These are phyloP conservation scores for Cyanistes caeruleus DNA, from an alignment of 2,113 vertebrate genomes.

Conservation along the genomic window DNA sequence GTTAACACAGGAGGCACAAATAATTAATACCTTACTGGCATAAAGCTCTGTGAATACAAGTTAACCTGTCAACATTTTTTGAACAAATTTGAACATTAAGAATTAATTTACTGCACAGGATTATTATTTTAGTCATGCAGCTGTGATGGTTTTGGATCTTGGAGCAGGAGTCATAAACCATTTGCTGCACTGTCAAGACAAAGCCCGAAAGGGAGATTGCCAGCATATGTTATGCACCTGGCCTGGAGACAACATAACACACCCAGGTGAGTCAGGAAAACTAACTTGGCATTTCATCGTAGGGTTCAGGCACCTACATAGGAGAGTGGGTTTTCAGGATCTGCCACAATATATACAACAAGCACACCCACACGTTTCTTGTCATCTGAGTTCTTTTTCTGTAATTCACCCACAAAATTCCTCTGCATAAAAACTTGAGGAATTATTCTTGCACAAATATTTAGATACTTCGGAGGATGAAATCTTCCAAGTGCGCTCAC, in stretches of 20 bases:
- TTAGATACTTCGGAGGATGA: neutral
- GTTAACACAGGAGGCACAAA: neutral
- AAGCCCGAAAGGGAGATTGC: neutral
- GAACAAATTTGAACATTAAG: neutral
- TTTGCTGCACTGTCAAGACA: neutral
- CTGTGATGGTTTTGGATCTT: neutral
- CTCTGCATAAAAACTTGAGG: neutral
- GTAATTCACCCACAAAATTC: conserved; percentile 5
- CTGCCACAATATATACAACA: neutral
- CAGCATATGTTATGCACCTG: neutral
- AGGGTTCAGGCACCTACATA: neutral
- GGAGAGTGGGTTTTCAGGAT: neutral
- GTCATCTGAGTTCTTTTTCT: neutral
- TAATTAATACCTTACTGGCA: neutral
- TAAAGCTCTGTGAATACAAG: neutral
- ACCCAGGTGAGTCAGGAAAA: neutral
- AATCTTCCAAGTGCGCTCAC: neutral
- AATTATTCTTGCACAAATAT: neutral
- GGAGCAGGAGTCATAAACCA: neutral
- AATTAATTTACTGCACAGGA: neutral
- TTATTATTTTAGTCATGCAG: neutral
- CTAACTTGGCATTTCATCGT: neutral
- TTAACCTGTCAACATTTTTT: neutral
- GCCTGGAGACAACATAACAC: neutral
- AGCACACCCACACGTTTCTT: neutral